phyloP scores from a whole-genome alignment of 2,797 vertebrate species.

The Aselliscus stoliczkanus region DNA sequence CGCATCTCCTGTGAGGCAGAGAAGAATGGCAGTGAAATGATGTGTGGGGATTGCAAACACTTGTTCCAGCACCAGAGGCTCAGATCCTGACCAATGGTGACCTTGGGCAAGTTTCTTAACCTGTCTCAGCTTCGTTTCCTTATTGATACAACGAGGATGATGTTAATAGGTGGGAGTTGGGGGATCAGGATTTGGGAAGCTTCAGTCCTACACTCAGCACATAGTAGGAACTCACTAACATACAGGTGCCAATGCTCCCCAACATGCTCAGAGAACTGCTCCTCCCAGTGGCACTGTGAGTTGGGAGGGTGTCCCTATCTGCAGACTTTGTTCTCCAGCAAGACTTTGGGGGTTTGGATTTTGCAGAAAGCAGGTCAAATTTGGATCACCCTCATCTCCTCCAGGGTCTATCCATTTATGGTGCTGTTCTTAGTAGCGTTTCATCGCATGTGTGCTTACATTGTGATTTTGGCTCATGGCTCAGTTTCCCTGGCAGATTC shows the following conservation, averaged over 20 bases:
- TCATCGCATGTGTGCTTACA: accelerated
- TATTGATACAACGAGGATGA: accelerated
- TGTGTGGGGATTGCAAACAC: accelerated
- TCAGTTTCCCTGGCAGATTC: neutral
- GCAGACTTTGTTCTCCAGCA: neutral
- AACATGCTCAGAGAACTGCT: no score
- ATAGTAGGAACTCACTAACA: neutral
- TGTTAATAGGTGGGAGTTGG: neutral
- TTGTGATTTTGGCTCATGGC: neutral
- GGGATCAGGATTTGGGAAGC: neutral
- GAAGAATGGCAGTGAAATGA: neutral
- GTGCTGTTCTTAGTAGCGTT: neutral
- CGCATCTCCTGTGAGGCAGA: conserved; percentile 65
- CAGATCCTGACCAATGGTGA: accelerated
- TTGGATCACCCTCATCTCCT: neutral
- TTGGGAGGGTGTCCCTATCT: neutral
- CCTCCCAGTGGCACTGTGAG: neutral
- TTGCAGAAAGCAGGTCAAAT: neutral
- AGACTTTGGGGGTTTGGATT: neutral
- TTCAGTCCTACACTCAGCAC: accelerated
- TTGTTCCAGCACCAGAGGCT: neutral
- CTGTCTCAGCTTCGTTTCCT: neutral
- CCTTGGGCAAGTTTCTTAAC: neutral
- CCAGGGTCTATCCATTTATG: no score
- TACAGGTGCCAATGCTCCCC: accelerated